Evolutionary conservation across 2,113 vertebrate genomes (phyloP), one percentile per base, ranked within the genome.

Genomic region (Sigmodon hispidus): DNA sequence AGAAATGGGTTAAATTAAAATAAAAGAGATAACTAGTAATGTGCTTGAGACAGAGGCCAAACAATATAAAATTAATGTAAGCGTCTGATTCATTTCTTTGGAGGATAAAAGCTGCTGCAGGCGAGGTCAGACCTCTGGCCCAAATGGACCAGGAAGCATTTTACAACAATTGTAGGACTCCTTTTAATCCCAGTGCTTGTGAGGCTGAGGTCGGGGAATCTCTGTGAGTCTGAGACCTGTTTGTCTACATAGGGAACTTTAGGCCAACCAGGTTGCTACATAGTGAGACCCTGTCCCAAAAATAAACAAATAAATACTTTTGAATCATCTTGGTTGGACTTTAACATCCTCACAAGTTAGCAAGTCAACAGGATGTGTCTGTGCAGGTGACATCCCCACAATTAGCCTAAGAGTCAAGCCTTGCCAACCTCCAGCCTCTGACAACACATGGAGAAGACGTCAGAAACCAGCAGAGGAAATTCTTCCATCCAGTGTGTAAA

Each of bases 251-350:
- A 29, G 43, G 29, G 24, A 26, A 2, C 24, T 45, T 21, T 7
- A 70, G 69, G 17, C 24, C 22, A n/a, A 36, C 36, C 21, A 26
- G 21, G 26, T n/a, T n/a, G 52, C 36, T n/a, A 57, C 12, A 26
- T n/a, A n/a, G 36, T 34, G 31, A 81, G 55, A 59, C 36, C 21
- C 11, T 26, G 52, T 81, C 52, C 26, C n/a, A 26, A 81, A 81
- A n/a, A 57, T 48, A 50, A 52, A 52, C 8, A 40, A 40, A 81
- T 40, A 80, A 59, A 81, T 45, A 55, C 48, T 79, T 87, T 63
- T 77, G 73, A 77, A 92, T 52, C 63, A 40, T 52, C 11, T 87
- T 97, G 87, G 87, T 87, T 97, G 87, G 87, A 55, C 26, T 89
- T 77, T 12, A 59, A 89, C 48, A n/a, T 59, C 88, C 31, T 88